Conservation (phyloP, 2,113 vertebrate genomes). For the Ovibos moschatus region DNA sequence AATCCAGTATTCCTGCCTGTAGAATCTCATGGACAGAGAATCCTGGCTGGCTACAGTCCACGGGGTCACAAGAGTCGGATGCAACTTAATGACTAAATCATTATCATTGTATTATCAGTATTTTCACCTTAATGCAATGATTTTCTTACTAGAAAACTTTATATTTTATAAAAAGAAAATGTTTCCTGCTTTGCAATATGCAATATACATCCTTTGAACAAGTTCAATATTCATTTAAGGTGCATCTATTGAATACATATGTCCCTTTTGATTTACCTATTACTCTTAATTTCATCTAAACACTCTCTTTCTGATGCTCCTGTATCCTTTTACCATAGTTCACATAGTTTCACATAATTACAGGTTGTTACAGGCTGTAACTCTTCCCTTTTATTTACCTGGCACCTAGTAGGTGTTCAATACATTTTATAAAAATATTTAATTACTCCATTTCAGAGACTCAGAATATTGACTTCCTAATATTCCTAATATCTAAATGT, state of each 20-base stretch:
- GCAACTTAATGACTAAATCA: background rate
- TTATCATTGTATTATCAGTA: background rate
- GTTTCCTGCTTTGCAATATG: background rate
- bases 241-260: background rate
- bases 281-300: background rate
- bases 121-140: background rate
- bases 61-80: background rate
- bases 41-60: fast-evolving
- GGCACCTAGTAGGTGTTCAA: background rate
- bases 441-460: background rate
- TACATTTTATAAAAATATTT: background rate
- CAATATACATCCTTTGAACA: background rate
- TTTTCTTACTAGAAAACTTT: background rate
- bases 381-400: background rate
- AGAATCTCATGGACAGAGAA: background rate
- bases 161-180: background rate
- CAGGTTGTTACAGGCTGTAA: background rate
- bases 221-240: background rate
- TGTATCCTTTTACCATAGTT: background rate
- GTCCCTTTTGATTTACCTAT: background rate
- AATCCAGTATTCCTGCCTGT: background rate
- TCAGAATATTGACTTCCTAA: background rate
- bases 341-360: background rate
- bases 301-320: background rate
- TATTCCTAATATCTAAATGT: background rate